phyloP scores from a whole-genome alignment of 1,140 invertebrate genomes.

The Drosophila repleta region DNA sequence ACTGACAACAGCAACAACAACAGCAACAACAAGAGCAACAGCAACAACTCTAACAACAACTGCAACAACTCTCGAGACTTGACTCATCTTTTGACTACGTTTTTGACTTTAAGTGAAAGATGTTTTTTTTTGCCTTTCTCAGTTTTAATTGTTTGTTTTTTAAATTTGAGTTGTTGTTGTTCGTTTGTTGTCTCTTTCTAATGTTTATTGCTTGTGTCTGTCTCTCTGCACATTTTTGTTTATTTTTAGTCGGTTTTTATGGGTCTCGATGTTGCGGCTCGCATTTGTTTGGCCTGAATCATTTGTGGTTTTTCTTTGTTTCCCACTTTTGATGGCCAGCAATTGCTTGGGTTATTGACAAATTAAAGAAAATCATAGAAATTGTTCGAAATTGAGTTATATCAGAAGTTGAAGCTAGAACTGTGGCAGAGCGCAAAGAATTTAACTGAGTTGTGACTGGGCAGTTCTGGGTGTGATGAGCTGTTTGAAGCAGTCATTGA shows the following conservation, averaged over 20 bases:
- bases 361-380: background rate
- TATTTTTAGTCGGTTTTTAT: constrained; percentile 31
- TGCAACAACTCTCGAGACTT: constrained; percentile 41
- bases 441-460: too few relatives aligned
- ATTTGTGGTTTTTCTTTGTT: constrained; percentile 30
- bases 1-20: constrained; percentile 16
- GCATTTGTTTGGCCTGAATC: constrained; percentile 44
- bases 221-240: background rate
- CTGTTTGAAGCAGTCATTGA: too few relatives aligned
- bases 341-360: constrained; percentile 7
- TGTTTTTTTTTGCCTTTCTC: constrained; percentile 40
- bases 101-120: constrained; percentile 58
- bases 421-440: too few relatives aligned
- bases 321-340: constrained; percentile 26
- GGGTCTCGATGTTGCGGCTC: constrained; percentile 49
- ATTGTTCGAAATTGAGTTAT: background rate
- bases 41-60: constrained; percentile 6
- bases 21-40: constrained; percentile 10
- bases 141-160: constrained; percentile 8
- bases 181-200: background rate
- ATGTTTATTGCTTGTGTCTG: background rate
- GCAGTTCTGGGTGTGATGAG: too few relatives aligned
- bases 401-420: background rate
- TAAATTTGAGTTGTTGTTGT: background rate
- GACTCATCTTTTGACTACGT: constrained; percentile 47